Conservation (phyloP, 2,113 vertebrate species). For the Zapornia atra region DNA sequence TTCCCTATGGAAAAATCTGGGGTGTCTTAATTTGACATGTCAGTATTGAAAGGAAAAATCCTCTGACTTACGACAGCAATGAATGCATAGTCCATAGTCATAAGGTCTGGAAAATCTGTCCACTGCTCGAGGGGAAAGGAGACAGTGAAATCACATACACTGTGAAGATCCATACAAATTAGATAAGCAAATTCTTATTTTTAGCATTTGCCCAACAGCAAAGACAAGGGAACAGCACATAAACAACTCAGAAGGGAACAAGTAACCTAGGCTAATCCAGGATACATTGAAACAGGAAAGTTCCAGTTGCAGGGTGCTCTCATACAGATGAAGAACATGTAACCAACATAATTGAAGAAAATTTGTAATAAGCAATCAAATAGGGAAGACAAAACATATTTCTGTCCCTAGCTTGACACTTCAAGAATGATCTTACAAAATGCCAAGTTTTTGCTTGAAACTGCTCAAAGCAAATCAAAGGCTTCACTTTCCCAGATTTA, state of each 20-base stretch:
- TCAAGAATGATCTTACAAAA: not conserved
- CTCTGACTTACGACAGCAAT: constrained; percentile 16
- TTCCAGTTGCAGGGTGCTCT: not conserved
- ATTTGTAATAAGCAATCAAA: not conserved
- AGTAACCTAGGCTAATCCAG: not conserved
- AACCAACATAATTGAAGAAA: not conserved
- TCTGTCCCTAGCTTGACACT: not conserved
- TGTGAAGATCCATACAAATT: constrained; percentile 65
- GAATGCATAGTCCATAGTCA: constrained; percentile 25
- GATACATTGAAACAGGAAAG: not conserved
- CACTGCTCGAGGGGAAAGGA: constrained; percentile 42
- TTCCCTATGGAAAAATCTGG: not conserved
- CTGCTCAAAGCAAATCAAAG: not conserved
- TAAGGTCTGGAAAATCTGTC: constrained; percentile 47
- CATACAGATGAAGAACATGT: not conserved
- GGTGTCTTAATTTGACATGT: not conserved
- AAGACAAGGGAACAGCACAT: constrained; percentile 27
- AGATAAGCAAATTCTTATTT: constrained; percentile 70
- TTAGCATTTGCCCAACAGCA: constrained; percentile 59
- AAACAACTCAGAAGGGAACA: constrained; percentile 39
- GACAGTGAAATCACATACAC: constrained; percentile 38
- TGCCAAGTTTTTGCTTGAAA: not conserved
- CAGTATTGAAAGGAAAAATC: not conserved
- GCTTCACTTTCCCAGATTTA: not conserved
- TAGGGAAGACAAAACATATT: not conserved